phyloP scores from a whole-genome alignment of 2,888 invertebrate genomes.

The Drosophila meridionalis region DNA sequence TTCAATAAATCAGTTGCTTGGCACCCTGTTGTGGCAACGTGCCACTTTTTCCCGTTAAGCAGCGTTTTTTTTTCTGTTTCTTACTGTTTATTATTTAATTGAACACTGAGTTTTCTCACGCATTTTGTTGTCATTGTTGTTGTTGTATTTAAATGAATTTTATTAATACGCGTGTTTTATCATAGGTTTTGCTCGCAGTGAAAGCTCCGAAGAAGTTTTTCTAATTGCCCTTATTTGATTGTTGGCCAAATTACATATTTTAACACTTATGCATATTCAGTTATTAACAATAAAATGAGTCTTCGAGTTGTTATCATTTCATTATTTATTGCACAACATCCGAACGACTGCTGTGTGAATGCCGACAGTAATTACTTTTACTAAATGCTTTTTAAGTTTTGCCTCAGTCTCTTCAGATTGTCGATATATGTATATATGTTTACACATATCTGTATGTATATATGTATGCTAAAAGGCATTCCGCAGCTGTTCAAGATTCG shows the following conservation, averaged over 20 bases:
- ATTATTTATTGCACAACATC: slow-evolving; percentile 67
- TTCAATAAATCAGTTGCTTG: slow-evolving; percentile 71
- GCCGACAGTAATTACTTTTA: slow-evolving; percentile 65
- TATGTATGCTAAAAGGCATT: slow-evolving; percentile 20
- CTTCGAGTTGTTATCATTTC: slow-evolving; percentile 35
- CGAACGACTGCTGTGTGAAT: slow-evolving; percentile 33
- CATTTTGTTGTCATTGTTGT: slow-evolving; percentile 28
- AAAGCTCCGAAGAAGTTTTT: slow-evolving; percentile 55
- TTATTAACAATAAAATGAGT: slow-evolving; percentile 23
- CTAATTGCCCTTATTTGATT: slow-evolving; percentile 57
- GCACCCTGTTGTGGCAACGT: slow-evolving; percentile 74
- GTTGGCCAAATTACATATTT: slow-evolving; percentile 23
- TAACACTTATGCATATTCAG: neutral
- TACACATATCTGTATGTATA: neutral
- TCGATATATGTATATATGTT: neutral
- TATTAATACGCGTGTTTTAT: slow-evolving; percentile 16
- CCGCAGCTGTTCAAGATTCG: slow-evolving; percentile 61
- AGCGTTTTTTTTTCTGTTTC: neutral
- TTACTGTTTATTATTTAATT: slow-evolving; percentile 25
- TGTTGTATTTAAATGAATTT: slow-evolving; percentile 17
- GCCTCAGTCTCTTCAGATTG: slow-evolving; percentile 7
- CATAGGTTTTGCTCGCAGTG: slow-evolving; percentile 37
- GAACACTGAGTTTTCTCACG: slow-evolving; percentile 60
- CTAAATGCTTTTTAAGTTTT: slow-evolving; percentile 55
- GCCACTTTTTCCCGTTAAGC: slow-evolving; percentile 14